Evolutionary conservation across 2,113 vertebrate species (phyloP).

Genomic region (Vombatus ursinus): DNA sequence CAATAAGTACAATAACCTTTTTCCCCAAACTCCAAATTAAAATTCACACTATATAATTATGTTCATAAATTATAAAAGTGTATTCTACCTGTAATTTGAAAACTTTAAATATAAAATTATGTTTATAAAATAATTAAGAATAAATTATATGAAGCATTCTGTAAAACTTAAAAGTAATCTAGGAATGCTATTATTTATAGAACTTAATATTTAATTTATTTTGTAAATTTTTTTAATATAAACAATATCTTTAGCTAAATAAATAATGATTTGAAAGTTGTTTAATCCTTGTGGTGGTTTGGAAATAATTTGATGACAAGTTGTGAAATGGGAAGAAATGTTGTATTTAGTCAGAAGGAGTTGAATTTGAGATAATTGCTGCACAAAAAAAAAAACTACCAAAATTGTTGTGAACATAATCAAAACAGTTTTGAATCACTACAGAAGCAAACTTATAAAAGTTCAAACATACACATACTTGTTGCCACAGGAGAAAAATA

Average conservation of each 20-base stretch:
- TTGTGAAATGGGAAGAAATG: not conserved
- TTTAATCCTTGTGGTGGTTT: not conserved
- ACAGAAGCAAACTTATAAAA: not conserved
- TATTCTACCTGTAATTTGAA: not conserved
- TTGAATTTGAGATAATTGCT: not conserved
- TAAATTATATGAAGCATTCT: not conserved
- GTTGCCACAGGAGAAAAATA: not conserved
- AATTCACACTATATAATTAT: not conserved
- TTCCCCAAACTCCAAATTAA: not conserved
- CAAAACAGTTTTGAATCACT: not conserved
- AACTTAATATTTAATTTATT: not conserved
- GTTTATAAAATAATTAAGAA: not conserved
- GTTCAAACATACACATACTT: not conserved
- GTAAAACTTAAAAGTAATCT: not conserved
- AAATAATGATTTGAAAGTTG: not conserved
- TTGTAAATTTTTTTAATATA: not conserved
- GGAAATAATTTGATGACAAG: not conserved
- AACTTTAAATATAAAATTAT: not conserved
- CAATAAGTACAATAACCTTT: not conserved
- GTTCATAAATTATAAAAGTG: not conserved
- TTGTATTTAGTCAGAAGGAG: not conserved
- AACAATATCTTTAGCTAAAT: not conserved
- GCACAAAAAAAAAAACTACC: not conserved
- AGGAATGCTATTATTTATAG: not conserved
- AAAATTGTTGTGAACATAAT: not conserved